Evolutionary conservation across 37 sponge, comb jelly and placozoan genomes (phyloP).

Genomic region (Spongilla lacustris): DNA sequence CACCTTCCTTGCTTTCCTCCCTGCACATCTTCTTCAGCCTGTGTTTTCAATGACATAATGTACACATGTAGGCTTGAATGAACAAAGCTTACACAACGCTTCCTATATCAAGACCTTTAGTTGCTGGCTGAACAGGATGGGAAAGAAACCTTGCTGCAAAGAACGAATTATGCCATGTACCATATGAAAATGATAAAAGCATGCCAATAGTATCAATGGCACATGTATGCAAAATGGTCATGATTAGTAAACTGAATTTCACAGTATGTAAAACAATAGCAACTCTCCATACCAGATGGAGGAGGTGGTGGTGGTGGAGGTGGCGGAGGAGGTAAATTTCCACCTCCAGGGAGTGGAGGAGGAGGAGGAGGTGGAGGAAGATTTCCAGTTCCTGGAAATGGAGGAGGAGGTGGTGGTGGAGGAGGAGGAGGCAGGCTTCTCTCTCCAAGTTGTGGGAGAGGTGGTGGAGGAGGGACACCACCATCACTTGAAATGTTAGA

Average conservation of each 20-base stretch:
- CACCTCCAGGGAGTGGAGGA: too few relatives aligned
- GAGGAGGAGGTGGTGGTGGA: conserved; percentile 22
- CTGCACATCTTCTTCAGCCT: background rate
- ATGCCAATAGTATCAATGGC: too few relatives aligned
- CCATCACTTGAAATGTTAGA: background rate
- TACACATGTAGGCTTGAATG: too few relatives aligned
- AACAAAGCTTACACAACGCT: background rate
- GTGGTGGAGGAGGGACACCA: conserved; percentile 41
- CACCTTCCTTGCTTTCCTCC: background rate
- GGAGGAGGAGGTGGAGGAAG: conserved; percentile 33
- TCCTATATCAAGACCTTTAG: background rate
- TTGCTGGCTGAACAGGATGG: background rate
- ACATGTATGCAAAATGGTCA: too few relatives aligned
- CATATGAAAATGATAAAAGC: background rate
- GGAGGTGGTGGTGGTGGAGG: conserved; percentile 59
- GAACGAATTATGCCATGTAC: background rate
- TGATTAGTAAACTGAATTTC: too few relatives aligned
- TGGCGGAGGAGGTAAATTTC: conserved; percentile 52
- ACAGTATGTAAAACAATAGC: too few relatives aligned
- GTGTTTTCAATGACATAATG: too few relatives aligned
- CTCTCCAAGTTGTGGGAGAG: conserved; percentile 49
- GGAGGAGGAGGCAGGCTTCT: conserved; percentile 16
- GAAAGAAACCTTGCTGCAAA: background rate
- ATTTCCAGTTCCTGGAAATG: conserved; percentile 2
- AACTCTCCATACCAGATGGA: conserved; percentile 10